phyloP scores from a whole-genome alignment of 2,797 vertebrate species.

The Melanotaenia nigrans region DNA sequence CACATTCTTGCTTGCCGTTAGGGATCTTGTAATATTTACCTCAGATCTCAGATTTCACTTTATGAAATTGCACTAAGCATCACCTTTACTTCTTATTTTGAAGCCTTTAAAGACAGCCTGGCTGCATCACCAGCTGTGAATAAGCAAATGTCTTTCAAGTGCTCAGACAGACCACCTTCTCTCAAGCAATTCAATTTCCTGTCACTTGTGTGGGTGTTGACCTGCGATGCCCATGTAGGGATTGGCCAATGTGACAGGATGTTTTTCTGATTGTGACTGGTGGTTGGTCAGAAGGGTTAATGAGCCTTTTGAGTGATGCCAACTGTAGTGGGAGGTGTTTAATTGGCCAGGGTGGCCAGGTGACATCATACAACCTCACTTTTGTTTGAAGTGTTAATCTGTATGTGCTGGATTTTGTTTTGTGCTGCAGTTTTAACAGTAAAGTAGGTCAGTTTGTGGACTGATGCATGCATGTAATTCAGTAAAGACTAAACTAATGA shows the following conservation, averaged over 20 bases:
- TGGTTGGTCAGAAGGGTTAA: constrained; percentile 88
- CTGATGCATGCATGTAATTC: constrained; percentile 10
- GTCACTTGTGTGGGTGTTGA: constrained; percentile 86
- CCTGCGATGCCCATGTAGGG: constrained; percentile 73
- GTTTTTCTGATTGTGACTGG: constrained; percentile 77
- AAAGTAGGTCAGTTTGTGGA: constrained; percentile 53
- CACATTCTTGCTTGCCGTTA: constrained; percentile 14
- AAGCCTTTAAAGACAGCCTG: constrained; percentile 63
- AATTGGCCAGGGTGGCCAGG: constrained; percentile 81
- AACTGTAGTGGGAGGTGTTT: constrained; percentile 86
- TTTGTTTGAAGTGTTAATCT: constrained; percentile 68
- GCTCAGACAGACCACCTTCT: constrained; percentile 78
- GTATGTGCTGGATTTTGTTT: constrained; percentile 75
- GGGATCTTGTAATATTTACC: constrained; percentile 44
- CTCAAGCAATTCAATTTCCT: constrained; percentile 82
- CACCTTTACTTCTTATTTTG: constrained; percentile 63
- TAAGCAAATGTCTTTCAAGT: constrained; percentile 85
- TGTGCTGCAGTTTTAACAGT: constrained; percentile 63
- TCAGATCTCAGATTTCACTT: constrained; percentile 43
- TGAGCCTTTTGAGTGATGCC: constrained; percentile 85
- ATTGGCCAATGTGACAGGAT: constrained; percentile 75
- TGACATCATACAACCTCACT: constrained; percentile 80
- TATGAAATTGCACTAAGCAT: constrained; percentile 43
- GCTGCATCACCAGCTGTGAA: constrained; percentile 74
- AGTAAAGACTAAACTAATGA: constrained; percentile 7